A percentile compares a stretch with the other conserved stretches of the same genome.
phyloP scores from a whole-genome alignment of 2,888 invertebrate species.

The Oscheius myriophilus region DNA sequence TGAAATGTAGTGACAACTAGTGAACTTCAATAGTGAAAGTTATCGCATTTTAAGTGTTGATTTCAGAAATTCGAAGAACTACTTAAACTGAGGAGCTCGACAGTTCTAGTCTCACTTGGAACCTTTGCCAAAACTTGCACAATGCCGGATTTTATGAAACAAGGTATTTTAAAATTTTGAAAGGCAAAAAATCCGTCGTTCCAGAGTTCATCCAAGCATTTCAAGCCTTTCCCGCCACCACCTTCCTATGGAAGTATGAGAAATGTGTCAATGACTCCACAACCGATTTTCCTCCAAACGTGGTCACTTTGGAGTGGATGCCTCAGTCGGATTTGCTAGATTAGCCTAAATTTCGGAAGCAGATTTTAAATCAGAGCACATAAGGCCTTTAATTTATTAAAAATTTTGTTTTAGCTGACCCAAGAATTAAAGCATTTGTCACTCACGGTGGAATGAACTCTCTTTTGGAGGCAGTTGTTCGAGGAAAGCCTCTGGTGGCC shows the following conservation, averaged over 20 bases:
- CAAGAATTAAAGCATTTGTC: not conserved
- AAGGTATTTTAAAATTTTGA: not conserved
- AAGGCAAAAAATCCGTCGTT: no score
- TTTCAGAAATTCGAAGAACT: no score
- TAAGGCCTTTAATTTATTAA: no score
- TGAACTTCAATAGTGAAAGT: no score
- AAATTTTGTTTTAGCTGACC: not conserved
- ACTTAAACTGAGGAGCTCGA: not conserved
- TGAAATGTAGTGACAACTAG: no score
- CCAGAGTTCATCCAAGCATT: not conserved
- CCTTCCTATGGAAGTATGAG: slow-evolving; percentile 8
- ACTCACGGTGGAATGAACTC: slow-evolving; percentile 23
- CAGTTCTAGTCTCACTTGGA: slow-evolving; percentile 3
- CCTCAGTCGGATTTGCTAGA: slow-evolving; percentile 10
- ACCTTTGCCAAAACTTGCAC: slow-evolving; percentile 1
- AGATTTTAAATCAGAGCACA: no score
- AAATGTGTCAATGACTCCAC: not conserved
- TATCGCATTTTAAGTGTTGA: no score
- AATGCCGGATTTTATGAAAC: not conserved
- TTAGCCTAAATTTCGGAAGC: not conserved
- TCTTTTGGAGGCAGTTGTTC: not conserved
- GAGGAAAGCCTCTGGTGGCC: slow-evolving; percentile 8
- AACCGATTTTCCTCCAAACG: not conserved
- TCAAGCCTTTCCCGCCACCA: not conserved
- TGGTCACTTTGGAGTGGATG: not conserved